Evolutionary conservation across 1,140 invertebrate genomes (phyloP).

Genomic region (Drosophila triauraria): DNA sequence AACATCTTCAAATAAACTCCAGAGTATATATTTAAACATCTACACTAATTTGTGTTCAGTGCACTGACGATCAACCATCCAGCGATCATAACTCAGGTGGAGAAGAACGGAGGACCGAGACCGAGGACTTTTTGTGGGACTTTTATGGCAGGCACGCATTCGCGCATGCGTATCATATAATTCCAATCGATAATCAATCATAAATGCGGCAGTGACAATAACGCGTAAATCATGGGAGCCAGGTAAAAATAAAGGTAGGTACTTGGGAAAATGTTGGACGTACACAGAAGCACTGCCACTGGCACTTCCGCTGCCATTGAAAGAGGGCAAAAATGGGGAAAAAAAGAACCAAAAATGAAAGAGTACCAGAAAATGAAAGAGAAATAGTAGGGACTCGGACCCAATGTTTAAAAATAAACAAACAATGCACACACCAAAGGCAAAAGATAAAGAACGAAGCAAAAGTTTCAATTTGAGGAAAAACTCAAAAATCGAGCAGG

Average conservation of each 20-base stretch:
- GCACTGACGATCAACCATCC: conserved; percentile 5
- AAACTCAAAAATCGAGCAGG: conserved; percentile 41
- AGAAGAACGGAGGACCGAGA: conserved; percentile 11
- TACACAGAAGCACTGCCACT: conserved; percentile 38
- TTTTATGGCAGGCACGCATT: conserved; percentile 76
- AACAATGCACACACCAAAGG: conserved; percentile 59
- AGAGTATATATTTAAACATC: background rate
- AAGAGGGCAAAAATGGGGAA: conserved; percentile 33
- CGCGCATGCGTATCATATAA: conserved; percentile 81
- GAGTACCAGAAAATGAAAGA: conserved; percentile 23
- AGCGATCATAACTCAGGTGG: conserved; percentile 56
- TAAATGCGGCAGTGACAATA: conserved; percentile 83
- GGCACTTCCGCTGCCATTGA: conserved; percentile 74
- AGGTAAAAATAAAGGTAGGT: conserved; percentile 43
- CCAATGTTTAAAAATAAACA: conserved; percentile 69
- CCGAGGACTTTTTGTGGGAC: conserved; percentile 6
- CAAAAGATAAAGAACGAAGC: conserved; percentile 56
- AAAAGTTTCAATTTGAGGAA: conserved; percentile 55
- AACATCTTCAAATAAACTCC: no score
- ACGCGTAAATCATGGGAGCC: conserved; percentile 74
- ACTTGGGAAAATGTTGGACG: conserved; percentile 32
- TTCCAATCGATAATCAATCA: conserved; percentile 84
- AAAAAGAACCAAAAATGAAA: conserved; percentile 15
- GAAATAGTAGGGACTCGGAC: conserved; percentile 40
- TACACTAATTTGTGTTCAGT: background rate